Evolutionary conservation across 2,888 invertebrate species (phyloP).

Genomic region (Omphaloscelis lunosa): DNA sequence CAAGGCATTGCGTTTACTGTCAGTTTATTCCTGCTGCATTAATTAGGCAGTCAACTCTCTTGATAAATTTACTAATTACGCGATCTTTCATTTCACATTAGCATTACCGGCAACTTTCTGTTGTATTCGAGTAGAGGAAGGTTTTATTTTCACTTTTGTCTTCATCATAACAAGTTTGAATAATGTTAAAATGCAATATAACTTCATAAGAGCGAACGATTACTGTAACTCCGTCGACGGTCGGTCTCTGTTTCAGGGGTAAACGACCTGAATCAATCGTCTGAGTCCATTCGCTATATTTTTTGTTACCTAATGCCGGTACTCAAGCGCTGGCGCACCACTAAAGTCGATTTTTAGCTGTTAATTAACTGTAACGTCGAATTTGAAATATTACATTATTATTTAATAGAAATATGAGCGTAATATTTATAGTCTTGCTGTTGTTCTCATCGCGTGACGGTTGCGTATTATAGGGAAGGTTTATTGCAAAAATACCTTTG

Average conservation of each 20-base stretch:
- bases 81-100: constrained; percentile 51
- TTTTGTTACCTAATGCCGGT: constrained; percentile 66
- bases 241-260: constrained; percentile 80
- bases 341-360: constrained; percentile 51
- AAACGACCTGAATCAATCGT: constrained; percentile 84
- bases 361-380: constrained; percentile 52
- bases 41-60: constrained; percentile 41
- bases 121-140: constrained; percentile 16
- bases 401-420: constrained; percentile 13
- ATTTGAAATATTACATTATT: constrained; percentile 45
- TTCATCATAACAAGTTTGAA: constrained; percentile 22
- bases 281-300: constrained; percentile 73
- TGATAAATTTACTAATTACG: constrained; percentile 37
- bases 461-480: constrained; percentile 3
- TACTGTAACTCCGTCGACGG: constrained; percentile 73
- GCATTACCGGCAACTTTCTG: constrained; percentile 53
- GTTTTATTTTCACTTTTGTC: constrained; percentile 42
- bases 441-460: constrained; percentile 47
- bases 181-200: constrained; percentile 59
- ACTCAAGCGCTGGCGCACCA: constrained; percentile 49
- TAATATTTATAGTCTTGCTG: constrained; percentile 10
- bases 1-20: not conserved
- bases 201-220: constrained; percentile 63
- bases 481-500: constrained; percentile 27
- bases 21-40: constrained; percentile 17